phyloP scores from a whole-genome alignment of 2,113 vertebrate genomes.

The Pedetes capensis region DNA sequence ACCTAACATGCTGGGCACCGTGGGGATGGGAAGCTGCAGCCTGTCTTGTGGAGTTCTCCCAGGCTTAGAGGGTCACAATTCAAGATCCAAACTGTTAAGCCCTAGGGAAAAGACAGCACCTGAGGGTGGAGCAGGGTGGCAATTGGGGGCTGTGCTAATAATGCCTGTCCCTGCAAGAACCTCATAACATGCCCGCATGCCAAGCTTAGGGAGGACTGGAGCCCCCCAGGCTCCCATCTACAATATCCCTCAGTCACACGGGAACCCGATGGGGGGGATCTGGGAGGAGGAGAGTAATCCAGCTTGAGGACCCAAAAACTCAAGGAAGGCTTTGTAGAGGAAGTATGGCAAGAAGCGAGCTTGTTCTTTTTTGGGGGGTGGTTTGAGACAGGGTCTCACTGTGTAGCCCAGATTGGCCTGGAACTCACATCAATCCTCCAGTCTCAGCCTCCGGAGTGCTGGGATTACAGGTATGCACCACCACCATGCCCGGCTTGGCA shows the following conservation, averaged over 20 bases:
- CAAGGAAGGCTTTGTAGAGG: not conserved
- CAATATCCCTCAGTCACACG: not conserved
- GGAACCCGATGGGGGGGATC: not conserved
- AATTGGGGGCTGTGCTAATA: rapidly evolving
- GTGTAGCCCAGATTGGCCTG: too few species aligned
- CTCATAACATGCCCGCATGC: not conserved
- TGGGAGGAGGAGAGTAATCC: not conserved
- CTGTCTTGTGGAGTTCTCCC: not conserved
- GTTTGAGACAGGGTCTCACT: too few species aligned
- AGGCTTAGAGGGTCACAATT: not conserved
- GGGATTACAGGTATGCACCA: too few species aligned
- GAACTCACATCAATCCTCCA: too few species aligned
- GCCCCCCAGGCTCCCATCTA: not conserved
- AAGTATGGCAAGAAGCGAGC: not conserved
- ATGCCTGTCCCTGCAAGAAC: not conserved
- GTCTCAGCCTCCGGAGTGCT: too few species aligned
- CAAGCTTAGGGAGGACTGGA: rapidly evolving
- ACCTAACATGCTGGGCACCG: not conserved
- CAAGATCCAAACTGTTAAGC: not conserved
- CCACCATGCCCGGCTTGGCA: too few species aligned
- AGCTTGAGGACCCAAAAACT: not conserved
- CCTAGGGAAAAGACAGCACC: not conserved
- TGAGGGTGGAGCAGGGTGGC: not conserved
- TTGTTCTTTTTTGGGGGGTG: too few species aligned
- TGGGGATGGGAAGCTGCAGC: rapidly evolving